Conservation (phyloP, 1,140 invertebrate genomes). For the Conopomorpha cramerella region DNA sequence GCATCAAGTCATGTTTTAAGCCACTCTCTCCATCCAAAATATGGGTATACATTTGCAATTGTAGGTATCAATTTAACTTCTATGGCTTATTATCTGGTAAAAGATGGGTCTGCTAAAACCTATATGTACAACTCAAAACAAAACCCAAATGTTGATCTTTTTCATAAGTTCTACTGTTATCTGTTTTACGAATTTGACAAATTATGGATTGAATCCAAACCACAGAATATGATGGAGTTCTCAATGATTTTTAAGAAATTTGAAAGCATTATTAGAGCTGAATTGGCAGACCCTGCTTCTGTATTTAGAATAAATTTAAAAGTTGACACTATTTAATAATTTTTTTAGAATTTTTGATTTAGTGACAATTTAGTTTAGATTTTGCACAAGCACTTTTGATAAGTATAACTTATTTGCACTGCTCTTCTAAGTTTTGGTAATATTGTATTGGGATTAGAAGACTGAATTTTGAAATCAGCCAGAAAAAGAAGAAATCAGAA, state of each 20-base stretch:
- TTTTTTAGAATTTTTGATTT: slow-evolving; percentile 18
- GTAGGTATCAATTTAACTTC: slow-evolving; percentile 94
- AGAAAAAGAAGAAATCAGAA: no score
- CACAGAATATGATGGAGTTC: slow-evolving; percentile 94
- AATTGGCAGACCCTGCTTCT: slow-evolving; percentile 66
- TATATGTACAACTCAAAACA: slow-evolving; percentile 90
- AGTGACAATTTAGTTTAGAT: slow-evolving; percentile 13
- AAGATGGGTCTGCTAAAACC: slow-evolving; percentile 81
- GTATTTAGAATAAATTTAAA: slow-evolving; percentile 76
- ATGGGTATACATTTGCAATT: slow-evolving; percentile 89
- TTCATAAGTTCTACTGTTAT: slow-evolving; percentile 94
- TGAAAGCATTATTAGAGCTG: slow-evolving; percentile 70
- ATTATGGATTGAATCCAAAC: slow-evolving; percentile 90
- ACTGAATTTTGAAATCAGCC: no score
- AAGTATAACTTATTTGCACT: no score
- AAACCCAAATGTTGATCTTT: slow-evolving; percentile 74
- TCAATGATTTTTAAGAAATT: slow-evolving; percentile 84
- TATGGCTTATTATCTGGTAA: slow-evolving; percentile 82
- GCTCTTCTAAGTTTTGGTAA: no score
- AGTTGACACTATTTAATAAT: slow-evolving; percentile 67
- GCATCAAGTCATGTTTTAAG: slow-evolving; percentile 82
- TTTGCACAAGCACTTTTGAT: slow-evolving; percentile 2
- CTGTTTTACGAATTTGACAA: slow-evolving; percentile 93
- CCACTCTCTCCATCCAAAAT: slow-evolving; percentile 86
- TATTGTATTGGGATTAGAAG: no score